Evolutionary conservation across 2,113 vertebrate genomes (phyloP).

Genomic region (Grus americana): DNA sequence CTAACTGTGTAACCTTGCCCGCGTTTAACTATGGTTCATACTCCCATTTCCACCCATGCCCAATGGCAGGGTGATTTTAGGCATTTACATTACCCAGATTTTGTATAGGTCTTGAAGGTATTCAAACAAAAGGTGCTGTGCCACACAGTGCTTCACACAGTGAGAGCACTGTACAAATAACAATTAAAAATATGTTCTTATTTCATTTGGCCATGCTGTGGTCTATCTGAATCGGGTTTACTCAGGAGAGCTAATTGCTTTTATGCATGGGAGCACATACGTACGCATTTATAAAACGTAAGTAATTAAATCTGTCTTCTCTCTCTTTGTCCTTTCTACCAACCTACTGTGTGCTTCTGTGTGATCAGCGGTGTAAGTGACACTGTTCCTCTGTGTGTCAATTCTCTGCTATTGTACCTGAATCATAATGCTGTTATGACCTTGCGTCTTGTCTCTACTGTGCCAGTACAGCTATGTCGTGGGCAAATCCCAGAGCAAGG

Average conservation of each 20-base stretch:
- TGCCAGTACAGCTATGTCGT: not conserved
- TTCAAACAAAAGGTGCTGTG: not conserved
- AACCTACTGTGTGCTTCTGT: not conserved
- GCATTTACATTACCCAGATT: not conserved
- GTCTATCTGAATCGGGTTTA: not conserved
- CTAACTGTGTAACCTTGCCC: not conserved
- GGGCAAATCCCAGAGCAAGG: not conserved
- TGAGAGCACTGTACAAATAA: not conserved
- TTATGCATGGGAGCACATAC: not conserved
- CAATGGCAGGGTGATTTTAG: not conserved
- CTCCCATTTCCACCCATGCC: not conserved
- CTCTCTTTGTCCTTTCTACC: not conserved
- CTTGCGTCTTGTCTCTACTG: not conserved
- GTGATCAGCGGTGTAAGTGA: not conserved
- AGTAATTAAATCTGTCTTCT: constrained; percentile 11
- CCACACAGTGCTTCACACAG: not conserved
- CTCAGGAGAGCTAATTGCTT: not conserved
- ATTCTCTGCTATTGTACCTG: not conserved
- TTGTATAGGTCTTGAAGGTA: not conserved
- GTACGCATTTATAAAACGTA: not conserved
- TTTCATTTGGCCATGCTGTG: not conserved
- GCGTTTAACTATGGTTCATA: not conserved
- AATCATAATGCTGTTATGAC: not conserved
- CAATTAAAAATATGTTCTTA: not conserved
- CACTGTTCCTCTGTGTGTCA: not conserved